Conservation (phyloP, 2,797 vertebrate species). For the Alcedo quadribrachys region DNA sequence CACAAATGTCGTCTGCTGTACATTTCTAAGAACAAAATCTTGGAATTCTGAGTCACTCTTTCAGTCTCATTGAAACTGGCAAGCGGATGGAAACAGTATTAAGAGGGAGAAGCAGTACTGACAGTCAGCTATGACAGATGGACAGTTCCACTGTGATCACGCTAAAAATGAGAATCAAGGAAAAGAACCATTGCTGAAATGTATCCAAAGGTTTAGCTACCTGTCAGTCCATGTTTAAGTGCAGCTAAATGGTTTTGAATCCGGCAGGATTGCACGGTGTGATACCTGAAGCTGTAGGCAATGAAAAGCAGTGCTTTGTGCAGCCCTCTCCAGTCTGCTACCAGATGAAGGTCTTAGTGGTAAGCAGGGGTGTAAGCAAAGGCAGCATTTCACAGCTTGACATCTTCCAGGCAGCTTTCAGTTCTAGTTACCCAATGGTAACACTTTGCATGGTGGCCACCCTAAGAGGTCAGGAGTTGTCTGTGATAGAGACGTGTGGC, state of each 20-base stretch:
- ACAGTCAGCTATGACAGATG: neutral
- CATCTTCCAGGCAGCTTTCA: neutral
- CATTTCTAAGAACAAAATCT: neutral
- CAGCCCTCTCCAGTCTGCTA: neutral
- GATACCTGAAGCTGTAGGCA: neutral
- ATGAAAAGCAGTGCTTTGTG: neutral
- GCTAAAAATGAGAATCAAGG: neutral
- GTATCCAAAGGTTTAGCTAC: neutral
- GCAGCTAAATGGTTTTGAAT: neutral
- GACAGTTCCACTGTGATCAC: neutral
- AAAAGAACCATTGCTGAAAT: neutral
- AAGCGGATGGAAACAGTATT: constrained; percentile 5
- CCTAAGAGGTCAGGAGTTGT: fast-evolving
- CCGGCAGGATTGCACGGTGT: neutral
- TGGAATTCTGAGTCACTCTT: neutral
- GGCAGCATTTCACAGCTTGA: neutral
- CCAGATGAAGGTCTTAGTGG: neutral
- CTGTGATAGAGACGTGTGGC: neutral
- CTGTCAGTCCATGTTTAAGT: neutral
- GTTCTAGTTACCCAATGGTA: neutral
- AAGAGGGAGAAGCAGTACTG: neutral
- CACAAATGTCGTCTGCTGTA: neutral
- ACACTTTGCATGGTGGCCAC: neutral
- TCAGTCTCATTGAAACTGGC: constrained; percentile 3
- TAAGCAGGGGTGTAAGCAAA: neutral